Conservation (phyloP, 2,113 vertebrate species). For the Mormyrus iriodes region DNA sequence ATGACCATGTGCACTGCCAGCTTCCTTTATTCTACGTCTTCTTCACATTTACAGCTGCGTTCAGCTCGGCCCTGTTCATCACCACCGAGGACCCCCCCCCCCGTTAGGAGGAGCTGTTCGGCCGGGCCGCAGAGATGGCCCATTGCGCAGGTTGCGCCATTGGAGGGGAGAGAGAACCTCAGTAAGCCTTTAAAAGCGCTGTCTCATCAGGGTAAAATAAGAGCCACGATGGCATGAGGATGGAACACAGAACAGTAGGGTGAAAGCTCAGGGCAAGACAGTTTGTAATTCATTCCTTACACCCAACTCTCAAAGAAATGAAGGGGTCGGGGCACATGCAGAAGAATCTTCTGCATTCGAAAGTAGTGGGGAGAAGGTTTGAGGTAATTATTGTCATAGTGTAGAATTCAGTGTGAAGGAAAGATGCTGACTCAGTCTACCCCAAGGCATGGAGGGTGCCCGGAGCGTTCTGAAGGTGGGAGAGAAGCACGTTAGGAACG, state of each 20-base stretch:
- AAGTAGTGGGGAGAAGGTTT: neutral
- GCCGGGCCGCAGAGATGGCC: neutral
- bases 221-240: neutral
- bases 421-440: conserved; percentile 15
- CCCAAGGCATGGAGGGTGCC: neutral
- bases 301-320: neutral
- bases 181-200: neutral
- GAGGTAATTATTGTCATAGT: conserved; percentile 15
- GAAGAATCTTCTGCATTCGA: neutral
- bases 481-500: neutral
- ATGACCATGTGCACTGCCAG: neutral
- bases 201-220: neutral
- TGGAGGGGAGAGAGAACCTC: neutral
- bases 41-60: neutral
- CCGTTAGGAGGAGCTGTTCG: neutral
- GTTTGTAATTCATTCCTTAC: neutral
- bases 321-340: neutral
- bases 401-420: conserved; percentile 15
- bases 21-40: neutral
- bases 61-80: neutral
- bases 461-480: neutral
- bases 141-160: neutral
- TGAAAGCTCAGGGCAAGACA: neutral
- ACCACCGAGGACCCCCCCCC: neutral
- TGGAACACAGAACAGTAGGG: neutral